These are phyloP conservation scores for Drosophila ambigua DNA, from an alignment of 1,140 invertebrate species.

Conservation along the genomic window DNA sequence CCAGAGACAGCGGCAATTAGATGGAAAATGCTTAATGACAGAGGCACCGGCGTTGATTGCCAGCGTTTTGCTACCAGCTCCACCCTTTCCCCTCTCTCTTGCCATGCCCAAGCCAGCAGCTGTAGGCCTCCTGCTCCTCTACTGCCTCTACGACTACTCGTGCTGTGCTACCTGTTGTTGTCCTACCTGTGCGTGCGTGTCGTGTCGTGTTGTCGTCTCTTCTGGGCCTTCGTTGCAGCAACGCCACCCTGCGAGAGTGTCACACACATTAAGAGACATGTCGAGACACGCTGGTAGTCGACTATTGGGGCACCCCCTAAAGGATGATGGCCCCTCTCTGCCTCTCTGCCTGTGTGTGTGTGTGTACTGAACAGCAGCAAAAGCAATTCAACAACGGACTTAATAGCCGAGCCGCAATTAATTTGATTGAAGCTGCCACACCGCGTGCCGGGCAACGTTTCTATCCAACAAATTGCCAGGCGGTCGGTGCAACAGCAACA, in stretches of 20 bases:
- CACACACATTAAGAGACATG: constrained; percentile 28
- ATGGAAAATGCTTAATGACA: constrained; percentile 45
- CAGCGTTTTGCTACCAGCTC: constrained; percentile 10
- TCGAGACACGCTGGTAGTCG: too few species aligned
- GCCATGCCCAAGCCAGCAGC: constrained; percentile 8
- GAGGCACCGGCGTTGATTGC: constrained; percentile 26
- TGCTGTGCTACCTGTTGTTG: neutral
- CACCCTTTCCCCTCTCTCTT: neutral
- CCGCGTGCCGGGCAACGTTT: constrained; percentile 68
- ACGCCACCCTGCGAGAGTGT: constrained; percentile 41
- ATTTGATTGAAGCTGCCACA: constrained; percentile 83
- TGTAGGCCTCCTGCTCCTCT: constrained; percentile 9
- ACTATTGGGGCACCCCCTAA: neutral
- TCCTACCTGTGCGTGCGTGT: too few species aligned
- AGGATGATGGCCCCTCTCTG: too few species aligned
- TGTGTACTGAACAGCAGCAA: too few species aligned
- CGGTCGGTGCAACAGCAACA: constrained; percentile 35
- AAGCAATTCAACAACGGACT: too few species aligned
- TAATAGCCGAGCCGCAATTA: constrained; percentile 60
- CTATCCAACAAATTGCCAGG: constrained; percentile 72
- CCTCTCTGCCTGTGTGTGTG: too few species aligned
- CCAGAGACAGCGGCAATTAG: constrained; percentile 28
- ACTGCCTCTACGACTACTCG: neutral
- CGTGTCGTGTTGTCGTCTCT: too few species aligned
- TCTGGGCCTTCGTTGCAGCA: too few species aligned